These are phyloP conservation scores for Mamestra configurata DNA, from an alignment of 1,140 invertebrate species.

Conservation along the genomic window DNA sequence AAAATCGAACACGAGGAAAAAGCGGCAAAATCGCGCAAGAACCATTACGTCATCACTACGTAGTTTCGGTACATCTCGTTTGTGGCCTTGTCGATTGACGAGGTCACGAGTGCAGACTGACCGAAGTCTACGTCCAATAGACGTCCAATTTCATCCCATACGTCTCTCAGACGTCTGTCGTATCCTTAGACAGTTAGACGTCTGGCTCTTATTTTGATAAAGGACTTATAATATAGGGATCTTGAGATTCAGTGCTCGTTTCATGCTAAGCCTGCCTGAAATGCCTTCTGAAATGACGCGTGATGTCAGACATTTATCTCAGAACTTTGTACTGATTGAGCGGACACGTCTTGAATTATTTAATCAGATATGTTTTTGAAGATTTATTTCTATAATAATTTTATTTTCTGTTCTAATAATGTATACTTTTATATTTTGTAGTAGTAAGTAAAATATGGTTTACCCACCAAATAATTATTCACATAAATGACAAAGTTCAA, in stretches of 20 bases:
- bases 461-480: too few species aligned
- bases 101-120: slow-evolving; percentile 14
- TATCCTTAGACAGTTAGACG: slow-evolving; percentile 25
- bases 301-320: slow-evolving; percentile 12
- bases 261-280: slow-evolving; percentile 30
- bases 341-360: slow-evolving; percentile 10
- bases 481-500: too few species aligned
- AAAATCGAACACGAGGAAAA: slow-evolving; percentile 14
- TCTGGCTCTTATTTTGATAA: slow-evolving; percentile 2
- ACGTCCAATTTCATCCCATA: slow-evolving; percentile 8
- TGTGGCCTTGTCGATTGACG: slow-evolving; percentile 17
- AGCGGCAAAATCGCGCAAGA: not conserved
- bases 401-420: too few species aligned
- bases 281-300: slow-evolving; percentile 26
- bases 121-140: not conserved
- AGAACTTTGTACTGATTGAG: slow-evolving; percentile 9
- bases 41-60: slow-evolving; percentile 15
- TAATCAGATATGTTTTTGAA: not conserved
- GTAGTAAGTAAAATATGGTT: too few species aligned
- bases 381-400: not conserved
- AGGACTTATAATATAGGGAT: slow-evolving; percentile 4
- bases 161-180: not conserved
- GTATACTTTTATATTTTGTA: too few species aligned
- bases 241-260: slow-evolving; percentile 37
- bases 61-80: not conserved